Percentiles rank a stretch among this genome's conserved stretches.
phyloP scores from a whole-genome alignment of 2,797 vertebrate genomes.

The Phoxinus dragarum region DNA sequence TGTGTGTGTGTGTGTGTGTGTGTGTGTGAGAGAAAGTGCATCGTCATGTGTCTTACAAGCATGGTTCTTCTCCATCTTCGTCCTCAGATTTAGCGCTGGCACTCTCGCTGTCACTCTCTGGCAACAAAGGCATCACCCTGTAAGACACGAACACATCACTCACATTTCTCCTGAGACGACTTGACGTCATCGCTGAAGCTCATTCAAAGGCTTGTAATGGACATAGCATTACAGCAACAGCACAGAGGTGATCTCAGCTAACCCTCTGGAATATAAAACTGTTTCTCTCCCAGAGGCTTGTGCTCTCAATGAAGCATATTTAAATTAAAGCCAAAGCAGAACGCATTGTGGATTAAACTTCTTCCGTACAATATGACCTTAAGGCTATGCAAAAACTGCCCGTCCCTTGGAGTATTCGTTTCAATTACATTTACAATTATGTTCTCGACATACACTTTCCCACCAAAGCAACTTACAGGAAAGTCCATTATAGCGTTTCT shows the following conservation, averaged over 20 bases:
- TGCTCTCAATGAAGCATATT: constrained; percentile 30
- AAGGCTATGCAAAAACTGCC: constrained; percentile 28
- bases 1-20: not conserved
- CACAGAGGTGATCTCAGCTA: constrained; percentile 1
- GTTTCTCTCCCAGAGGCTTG: constrained; percentile 26
- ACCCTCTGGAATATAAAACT: constrained; percentile 18
- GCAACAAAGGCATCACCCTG: constrained; percentile 94
- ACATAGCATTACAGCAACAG: constrained; percentile 18
- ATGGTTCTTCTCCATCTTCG: constrained; percentile 90
- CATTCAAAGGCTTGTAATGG: constrained; percentile 20
- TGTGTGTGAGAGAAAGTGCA: not conserved
- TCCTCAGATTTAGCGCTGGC: constrained; percentile 83
- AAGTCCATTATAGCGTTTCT: constrained; percentile 21
- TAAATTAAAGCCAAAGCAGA: constrained; percentile 38
- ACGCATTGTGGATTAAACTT: constrained; percentile 29
- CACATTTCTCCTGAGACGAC: not conserved
- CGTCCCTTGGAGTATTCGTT: constrained; percentile 29
- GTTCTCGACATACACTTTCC: constrained; percentile 26
- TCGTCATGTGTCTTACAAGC: constrained; percentile 81
- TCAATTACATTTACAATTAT: constrained; percentile 44
- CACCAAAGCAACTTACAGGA: constrained; percentile 26
- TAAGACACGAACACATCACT: constrained; percentile 19
- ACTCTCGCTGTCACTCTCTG: constrained; percentile 89
- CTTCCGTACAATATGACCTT: constrained; percentile 25
- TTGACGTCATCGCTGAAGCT: constrained; percentile 8